Evolutionary conservation across 2,888 invertebrate species (phyloP).

Genomic region (Eudasyphora cyanicolor): DNA sequence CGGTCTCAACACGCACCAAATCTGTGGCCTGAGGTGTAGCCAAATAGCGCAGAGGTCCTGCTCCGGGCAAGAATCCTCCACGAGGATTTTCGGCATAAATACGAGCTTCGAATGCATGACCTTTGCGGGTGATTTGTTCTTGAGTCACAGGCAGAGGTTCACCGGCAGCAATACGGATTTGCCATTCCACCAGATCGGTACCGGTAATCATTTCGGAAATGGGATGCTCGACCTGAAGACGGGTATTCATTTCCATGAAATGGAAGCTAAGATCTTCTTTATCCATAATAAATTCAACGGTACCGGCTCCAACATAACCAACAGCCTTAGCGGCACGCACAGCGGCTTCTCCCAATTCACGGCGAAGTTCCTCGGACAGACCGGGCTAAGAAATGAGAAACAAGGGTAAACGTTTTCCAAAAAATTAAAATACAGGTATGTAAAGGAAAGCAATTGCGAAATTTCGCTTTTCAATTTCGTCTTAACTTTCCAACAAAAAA

Average conservation of each 20-base stretch:
- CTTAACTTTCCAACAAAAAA: no score
- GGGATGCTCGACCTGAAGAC: slow-evolving; percentile 97
- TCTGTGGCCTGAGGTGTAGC: slow-evolving; percentile 84
- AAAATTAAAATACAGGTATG: no score
- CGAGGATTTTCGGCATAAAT: slow-evolving; percentile 95
- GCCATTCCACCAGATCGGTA: slow-evolving; percentile 99
- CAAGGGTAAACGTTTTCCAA: no score
- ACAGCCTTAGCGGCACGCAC: slow-evolving; percentile 97
- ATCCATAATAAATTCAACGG: slow-evolving; percentile 98
- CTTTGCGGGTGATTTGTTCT: slow-evolving; percentile 87
- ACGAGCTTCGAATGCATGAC: slow-evolving; percentile 97
- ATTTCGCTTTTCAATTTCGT: no score
- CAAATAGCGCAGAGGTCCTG: slow-evolving; percentile 90
- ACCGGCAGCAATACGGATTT: slow-evolving; percentile 93
- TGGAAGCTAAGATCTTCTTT: slow-evolving; percentile 91
- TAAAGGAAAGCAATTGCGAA: no score
- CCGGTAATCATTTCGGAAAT: slow-evolving; percentile 98
- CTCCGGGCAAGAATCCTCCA: slow-evolving; percentile 95
- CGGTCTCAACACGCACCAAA: slow-evolving; percentile 93
- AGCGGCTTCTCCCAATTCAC: slow-evolving; percentile 92
- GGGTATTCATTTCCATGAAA: slow-evolving; percentile 99
- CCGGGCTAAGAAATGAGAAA: slow-evolving; percentile 85
- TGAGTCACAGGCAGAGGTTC: slow-evolving; percentile 91
- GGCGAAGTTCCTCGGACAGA: slow-evolving; percentile 87
- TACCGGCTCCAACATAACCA: slow-evolving; percentile 98